Evolutionary conservation across 2,888 invertebrate species (phyloP).

Genomic region (Hyppa rectilinea): DNA sequence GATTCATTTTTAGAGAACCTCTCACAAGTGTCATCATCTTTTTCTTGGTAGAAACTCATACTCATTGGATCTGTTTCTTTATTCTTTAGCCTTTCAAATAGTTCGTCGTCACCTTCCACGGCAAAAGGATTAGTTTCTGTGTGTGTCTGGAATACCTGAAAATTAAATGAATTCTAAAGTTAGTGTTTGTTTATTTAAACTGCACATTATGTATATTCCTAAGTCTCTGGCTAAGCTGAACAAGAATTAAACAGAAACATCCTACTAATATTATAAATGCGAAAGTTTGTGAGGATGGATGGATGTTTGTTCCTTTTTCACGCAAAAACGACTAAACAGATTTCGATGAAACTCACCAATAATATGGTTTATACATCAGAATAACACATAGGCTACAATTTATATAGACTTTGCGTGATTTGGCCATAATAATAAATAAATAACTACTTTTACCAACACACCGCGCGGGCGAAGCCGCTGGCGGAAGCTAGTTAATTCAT

Average conservation of each 20-base stretch:
- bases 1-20: conserved; percentile 79
- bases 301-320: too few relatives aligned
- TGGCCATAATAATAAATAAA: too few relatives aligned
- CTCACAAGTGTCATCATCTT: conserved; percentile 89
- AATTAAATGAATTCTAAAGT: conserved; percentile 28
- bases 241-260: neutral
- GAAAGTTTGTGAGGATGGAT: too few relatives aligned
- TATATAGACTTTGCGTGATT: too few relatives aligned
- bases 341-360: too few relatives aligned
- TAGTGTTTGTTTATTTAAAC: neutral
- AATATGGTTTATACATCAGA: too few relatives aligned
- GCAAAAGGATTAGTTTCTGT: conserved; percentile 87
- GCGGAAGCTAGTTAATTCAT: too few relatives aligned
- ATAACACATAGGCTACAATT: too few relatives aligned
- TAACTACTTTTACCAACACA: too few relatives aligned
- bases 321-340: too few relatives aligned
- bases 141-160: conserved; percentile 87
- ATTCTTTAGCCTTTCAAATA: conserved; percentile 88
- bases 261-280: too few relatives aligned
- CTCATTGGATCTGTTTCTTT: conserved; percentile 92
- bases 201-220: neutral
- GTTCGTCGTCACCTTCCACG: conserved; percentile 85
- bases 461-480: too few relatives aligned
- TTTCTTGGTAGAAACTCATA: conserved; percentile 92
- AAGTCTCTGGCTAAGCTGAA: neutral